Conservation (phyloP, 2,797 vertebrate genomes). For the Helarctos malayanus region DNA sequence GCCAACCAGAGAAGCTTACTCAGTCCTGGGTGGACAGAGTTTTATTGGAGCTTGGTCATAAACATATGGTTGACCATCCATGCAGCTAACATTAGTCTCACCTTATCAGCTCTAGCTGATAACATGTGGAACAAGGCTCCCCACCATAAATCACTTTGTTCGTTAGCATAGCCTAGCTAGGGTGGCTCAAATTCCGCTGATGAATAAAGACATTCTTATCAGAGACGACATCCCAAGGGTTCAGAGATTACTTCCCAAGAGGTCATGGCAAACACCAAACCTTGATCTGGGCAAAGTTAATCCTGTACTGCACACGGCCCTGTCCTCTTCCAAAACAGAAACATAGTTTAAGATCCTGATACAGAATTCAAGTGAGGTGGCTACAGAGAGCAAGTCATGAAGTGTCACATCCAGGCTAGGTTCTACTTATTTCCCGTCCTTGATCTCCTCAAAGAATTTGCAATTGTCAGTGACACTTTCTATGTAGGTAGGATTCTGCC, state of each 20-base stretch:
- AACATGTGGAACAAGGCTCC: neutral
- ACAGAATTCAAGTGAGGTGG: neutral
- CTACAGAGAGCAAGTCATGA: neutral
- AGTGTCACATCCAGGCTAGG: neutral
- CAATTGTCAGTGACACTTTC: neutral
- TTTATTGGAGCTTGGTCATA: neutral
- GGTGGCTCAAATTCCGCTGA: neutral
- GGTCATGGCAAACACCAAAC: neutral
- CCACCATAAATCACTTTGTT: neutral
- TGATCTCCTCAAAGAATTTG: constrained; percentile 19
- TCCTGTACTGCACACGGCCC: neutral
- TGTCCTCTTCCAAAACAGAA: neutral
- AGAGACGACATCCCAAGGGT: neutral
- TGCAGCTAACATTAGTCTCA: neutral
- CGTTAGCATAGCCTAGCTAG: neutral
- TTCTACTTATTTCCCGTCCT: neutral
- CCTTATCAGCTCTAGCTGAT: neutral
- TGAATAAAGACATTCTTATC: neutral
- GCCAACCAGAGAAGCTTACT: neutral
- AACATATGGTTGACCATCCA: neutral
- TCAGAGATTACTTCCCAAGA: neutral
- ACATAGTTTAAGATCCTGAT: neutral
- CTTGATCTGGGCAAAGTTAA: neutral
- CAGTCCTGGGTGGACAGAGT: neutral
- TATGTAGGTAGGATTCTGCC: neutral